Conservation (phyloP, 2,888 invertebrate species). For the Drosophila helvetica region DNA sequence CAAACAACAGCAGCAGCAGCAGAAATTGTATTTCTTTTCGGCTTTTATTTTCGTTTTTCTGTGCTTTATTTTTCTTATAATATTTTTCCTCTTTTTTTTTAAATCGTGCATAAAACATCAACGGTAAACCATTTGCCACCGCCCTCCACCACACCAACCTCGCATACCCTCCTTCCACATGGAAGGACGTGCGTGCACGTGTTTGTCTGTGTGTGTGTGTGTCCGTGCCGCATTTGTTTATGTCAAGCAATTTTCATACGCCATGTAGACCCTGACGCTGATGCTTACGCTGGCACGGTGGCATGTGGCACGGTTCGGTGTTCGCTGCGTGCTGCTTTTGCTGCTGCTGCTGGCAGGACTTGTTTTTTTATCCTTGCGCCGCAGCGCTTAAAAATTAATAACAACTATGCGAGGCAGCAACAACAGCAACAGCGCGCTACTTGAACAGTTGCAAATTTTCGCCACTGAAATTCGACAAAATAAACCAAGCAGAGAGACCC, state of each 20-base stretch:
- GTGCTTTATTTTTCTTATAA: constrained; percentile 42
- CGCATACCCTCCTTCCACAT: not conserved
- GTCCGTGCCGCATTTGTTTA: constrained; percentile 43
- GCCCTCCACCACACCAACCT: constrained; percentile 6
- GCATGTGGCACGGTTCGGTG: constrained; percentile 30
- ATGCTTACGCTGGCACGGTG: constrained; percentile 8
- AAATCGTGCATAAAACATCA: constrained; percentile 73
- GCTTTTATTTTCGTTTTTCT: constrained; percentile 49
- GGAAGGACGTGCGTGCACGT: constrained; percentile 13
- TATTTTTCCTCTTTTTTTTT: constrained; percentile 43
- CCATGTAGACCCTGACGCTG: constrained; percentile 28
- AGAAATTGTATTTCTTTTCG: constrained; percentile 57
- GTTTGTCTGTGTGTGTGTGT: constrained; percentile 24
- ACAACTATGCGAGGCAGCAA: constrained; percentile 48
- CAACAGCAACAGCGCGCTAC: constrained; percentile 35
- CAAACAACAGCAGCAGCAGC: constrained; percentile 15
- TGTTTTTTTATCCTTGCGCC: constrained; percentile 42
- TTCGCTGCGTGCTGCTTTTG: constrained; percentile 28
- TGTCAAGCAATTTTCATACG: constrained; percentile 42
- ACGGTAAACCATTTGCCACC: constrained; percentile 51
- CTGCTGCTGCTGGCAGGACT: not conserved
- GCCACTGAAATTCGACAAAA: constrained; percentile 44
- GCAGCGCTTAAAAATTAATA: constrained; percentile 71
- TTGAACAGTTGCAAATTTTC: constrained; percentile 60
- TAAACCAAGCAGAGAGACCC: not conserved